Base-by-base conservation (phyloP, 2,888 invertebrate species). In the Ptychoptera albimana region DNA sequence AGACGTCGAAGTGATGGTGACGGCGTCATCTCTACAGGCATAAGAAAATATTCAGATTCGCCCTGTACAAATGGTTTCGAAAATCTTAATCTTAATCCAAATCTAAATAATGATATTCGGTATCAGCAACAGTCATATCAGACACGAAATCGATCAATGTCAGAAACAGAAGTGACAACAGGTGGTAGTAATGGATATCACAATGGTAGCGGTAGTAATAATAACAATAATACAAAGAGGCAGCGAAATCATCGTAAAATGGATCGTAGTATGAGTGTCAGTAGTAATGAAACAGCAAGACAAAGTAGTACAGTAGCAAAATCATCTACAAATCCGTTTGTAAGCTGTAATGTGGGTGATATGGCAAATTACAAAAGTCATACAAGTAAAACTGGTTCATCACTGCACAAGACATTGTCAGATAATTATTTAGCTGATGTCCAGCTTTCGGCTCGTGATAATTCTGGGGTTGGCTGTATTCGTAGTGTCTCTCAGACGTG, bases 371-470 rank as follows among this genome's bases (percentile, higher is more conserved):
- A 5, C 23, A 23, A 23, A 23, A 7, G 7, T 7, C 7, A 23
- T 23, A 23, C 3, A 3, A 23, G 7, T 23, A 23, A 23, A 23
- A 23, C 23, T 23, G 23, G 23, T 23, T 57, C 59, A n/a, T 54
- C 59, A 53, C 50, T 66, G 45, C 63, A 66, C 42, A 66, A 66
- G 50, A 66, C 65, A 15, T 58, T 62, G 41, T 66, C 65, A 4
- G 66, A 66, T 51, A 63, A 64, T 43, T 60, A 59, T 47, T 55
- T 66, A 1, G 61, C 50, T 13, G 35, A 51, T 48, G 42, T 45
- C 38, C 4, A 23, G 23, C 23, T 23, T 3, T 3, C 23, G 23
- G 3, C 23, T 23, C 3, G 45, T 31, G 42, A 42, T 30, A 44
- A 45, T 40, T 41, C 45, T 11, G 42, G 43, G 43, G 35, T 39